phyloP scores from a whole-genome alignment of 2,888 invertebrate species.

The Drosophila phalerata region DNA sequence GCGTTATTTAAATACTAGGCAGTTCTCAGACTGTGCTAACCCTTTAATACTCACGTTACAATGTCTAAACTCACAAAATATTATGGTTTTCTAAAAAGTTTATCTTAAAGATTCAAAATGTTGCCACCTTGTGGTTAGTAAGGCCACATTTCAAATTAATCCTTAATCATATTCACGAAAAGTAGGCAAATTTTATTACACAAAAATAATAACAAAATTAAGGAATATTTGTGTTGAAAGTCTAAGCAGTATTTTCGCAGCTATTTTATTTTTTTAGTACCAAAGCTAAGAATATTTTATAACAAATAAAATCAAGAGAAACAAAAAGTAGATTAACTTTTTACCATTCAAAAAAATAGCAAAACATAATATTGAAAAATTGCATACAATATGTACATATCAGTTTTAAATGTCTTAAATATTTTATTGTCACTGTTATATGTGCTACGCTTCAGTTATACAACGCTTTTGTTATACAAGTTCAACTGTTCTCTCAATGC shows the following conservation, averaged over 20 bases:
- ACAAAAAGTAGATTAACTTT: neutral
- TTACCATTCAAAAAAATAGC: neutral
- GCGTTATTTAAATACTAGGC: constrained; percentile 8
- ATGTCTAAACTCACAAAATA: neutral
- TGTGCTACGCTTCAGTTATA: constrained; percentile 10
- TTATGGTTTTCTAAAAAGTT: neutral
- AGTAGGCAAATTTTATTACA: too few species aligned
- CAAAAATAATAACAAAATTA: too few species aligned
- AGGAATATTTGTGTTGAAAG: neutral
- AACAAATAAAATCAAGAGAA: neutral
- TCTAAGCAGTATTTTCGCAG: too few species aligned
- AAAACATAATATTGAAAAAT: neutral
- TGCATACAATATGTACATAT: neutral
- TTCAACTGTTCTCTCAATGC: constrained; percentile 16
- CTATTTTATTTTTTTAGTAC: neutral
- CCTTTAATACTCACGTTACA: neutral
- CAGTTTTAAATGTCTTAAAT: constrained; percentile 7
- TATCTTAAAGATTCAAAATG: too few species aligned
- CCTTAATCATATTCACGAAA: too few species aligned
- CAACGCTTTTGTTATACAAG: neutral
- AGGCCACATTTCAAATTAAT: neutral
- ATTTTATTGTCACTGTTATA: neutral
- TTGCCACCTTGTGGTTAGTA: neutral
- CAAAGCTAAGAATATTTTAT: neutral
- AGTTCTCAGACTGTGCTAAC: constrained; percentile 15